phyloP scores from a whole-genome alignment of 1,140 invertebrate species.

The Ladona fulva region DNA sequence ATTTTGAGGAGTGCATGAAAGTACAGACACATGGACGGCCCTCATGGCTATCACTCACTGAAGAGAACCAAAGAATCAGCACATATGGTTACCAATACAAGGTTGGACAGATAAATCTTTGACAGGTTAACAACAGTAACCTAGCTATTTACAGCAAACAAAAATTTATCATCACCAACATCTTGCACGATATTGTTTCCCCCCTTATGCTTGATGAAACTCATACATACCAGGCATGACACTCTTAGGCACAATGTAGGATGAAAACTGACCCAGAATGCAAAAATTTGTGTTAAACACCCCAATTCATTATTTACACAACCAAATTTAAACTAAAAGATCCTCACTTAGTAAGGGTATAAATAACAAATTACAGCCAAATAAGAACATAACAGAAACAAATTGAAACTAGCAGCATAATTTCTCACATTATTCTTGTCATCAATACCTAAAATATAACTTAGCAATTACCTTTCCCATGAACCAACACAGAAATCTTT shows the following conservation, averaged over 20 bases:
- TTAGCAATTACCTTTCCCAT: neutral
- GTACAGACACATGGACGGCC: neutral
- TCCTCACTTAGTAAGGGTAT: neutral
- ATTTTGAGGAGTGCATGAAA: neutral
- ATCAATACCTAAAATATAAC: neutral
- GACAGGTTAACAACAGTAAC: neutral
- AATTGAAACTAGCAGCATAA: neutral
- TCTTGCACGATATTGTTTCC: neutral
- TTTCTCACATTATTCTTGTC: neutral
- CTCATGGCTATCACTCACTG: neutral
- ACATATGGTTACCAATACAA: neutral
- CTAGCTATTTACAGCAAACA: neutral
- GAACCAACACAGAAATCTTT: neutral
- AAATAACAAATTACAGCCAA: neutral
- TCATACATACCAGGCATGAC: neutral
- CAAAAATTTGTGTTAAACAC: neutral
- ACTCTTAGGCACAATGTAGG: neutral
- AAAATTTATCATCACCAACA: neutral
- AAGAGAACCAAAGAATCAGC: neutral
- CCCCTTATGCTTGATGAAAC: neutral
- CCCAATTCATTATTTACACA: neutral
- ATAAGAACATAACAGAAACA: neutral
- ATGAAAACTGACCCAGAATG: neutral
- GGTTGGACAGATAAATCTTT: neutral
- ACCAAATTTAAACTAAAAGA: neutral